Percentiles rank a stretch among this genome's conserved stretches.
Evolutionary conservation across 2,797 vertebrate species (phyloP).

Genomic region (Lepus oiostolus): DNA sequence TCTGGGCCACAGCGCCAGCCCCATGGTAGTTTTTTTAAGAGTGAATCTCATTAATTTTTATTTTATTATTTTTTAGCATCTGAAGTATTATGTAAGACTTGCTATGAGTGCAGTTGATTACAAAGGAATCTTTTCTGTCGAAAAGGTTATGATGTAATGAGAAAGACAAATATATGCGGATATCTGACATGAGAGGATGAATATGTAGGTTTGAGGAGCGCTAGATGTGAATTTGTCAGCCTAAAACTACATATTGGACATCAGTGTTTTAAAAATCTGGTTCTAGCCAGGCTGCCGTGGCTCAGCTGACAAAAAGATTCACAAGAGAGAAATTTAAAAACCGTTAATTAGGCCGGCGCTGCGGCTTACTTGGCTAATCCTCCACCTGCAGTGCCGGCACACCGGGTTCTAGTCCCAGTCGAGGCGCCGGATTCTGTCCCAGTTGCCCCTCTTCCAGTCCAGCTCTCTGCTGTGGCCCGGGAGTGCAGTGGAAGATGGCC

Average conservation of each 20-base stretch:
- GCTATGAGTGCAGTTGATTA: not conserved
- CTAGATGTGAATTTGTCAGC: not conserved
- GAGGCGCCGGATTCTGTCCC: no score
- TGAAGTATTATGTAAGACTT: not conserved
- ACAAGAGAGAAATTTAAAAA: not conserved
- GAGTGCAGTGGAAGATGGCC: no score
- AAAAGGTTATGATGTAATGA: not conserved
- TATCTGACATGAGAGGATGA: not conserved
- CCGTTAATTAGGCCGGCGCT: not conserved
- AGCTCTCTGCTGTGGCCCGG: no score
- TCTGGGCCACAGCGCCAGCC: no score
- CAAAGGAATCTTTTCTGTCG: not conserved
- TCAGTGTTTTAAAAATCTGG: not conserved
- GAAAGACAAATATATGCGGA: not conserved
- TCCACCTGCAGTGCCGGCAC: no score
- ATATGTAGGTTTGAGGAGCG: not conserved
- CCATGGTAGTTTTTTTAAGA: not conserved
- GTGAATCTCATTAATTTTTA: not conserved
- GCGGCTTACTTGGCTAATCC: no score
- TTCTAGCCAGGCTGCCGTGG: not conserved
- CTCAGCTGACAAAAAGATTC: not conserved
- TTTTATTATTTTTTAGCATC: not conserved
- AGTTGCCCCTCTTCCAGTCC: no score
- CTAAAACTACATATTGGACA: not conserved
- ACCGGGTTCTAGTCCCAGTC: no score